Percentiles rank a stretch among this genome's conserved stretches.
phyloP scores from a whole-genome alignment of 2,113 vertebrate species.

The Semicossyphus pulcher region DNA sequence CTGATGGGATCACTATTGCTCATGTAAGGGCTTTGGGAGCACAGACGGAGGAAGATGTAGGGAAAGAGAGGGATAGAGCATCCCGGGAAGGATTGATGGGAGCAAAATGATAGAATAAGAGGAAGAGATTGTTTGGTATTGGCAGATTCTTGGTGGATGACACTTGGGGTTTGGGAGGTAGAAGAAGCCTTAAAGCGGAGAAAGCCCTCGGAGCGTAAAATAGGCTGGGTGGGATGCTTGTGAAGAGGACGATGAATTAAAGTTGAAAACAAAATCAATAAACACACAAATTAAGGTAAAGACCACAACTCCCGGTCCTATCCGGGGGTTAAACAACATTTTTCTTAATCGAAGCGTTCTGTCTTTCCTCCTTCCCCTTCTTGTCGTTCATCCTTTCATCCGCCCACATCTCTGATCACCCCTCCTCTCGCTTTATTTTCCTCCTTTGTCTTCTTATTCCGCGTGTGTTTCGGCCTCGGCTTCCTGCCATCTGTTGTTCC shows the following conservation, averaged over 20 bases:
- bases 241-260: constrained; percentile 58
- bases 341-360: constrained; percentile 54
- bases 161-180: constrained; percentile 26
- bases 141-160: constrained; percentile 42
- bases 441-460: not conserved
- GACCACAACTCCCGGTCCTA: constrained; percentile 45
- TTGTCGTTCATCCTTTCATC: constrained; percentile 38
- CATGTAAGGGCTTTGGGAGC: constrained; percentile 72
- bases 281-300: constrained; percentile 72
- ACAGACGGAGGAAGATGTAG: constrained; percentile 46
- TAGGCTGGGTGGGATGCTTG: constrained; percentile 36
- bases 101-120: constrained; percentile 57
- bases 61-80: constrained; percentile 47
- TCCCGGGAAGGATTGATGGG: constrained; percentile 42
- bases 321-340: constrained; percentile 64
- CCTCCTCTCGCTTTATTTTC: not conserved
- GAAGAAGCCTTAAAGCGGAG: constrained; percentile 39
- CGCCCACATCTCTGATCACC: constrained; percentile 11
- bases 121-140: constrained; percentile 42
- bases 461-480: constrained; percentile 14
- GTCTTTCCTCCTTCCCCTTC: constrained; percentile 26
- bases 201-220: constrained; percentile 62
- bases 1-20: constrained; percentile 68
- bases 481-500: constrained; percentile 55
- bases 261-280: constrained; percentile 72